These are phyloP conservation scores for Phalacrocorax brasilianus DNA, from an alignment of 2,113 vertebrate genomes.

Conservation along the genomic window DNA sequence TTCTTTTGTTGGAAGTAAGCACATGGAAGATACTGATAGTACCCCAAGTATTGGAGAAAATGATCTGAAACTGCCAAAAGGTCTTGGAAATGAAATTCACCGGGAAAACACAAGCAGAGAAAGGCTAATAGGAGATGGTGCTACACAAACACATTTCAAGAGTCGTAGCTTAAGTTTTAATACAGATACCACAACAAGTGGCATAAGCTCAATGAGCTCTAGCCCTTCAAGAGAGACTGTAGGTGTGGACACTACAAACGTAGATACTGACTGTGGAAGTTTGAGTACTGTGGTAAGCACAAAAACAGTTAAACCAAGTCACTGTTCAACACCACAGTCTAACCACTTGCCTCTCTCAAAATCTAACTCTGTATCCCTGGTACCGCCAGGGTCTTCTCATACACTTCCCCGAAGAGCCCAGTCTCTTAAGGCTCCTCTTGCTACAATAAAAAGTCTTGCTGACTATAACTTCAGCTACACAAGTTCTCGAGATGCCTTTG, in stretches of 20 bases:
- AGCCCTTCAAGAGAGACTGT: slow-evolving; percentile 96
- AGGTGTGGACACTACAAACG: slow-evolving; percentile 83
- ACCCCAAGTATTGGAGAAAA: slow-evolving; percentile 80
- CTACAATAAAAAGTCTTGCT: slow-evolving; percentile 92
- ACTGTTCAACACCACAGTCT: slow-evolving; percentile 84
- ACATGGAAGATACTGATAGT: slow-evolving; percentile 81
- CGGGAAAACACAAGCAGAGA: slow-evolving; percentile 90
- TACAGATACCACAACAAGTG: slow-evolving; percentile 97
- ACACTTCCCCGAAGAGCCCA: slow-evolving; percentile 95
- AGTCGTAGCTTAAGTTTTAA: slow-evolving; percentile 98
- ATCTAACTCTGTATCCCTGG: slow-evolving; percentile 89
- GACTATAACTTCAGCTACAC: slow-evolving; percentile 98
- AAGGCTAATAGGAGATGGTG: slow-evolving; percentile 85
- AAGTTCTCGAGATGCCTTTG: slow-evolving; percentile 93
- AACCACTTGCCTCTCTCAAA: slow-evolving; percentile 91
- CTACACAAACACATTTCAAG: slow-evolving; percentile 89
- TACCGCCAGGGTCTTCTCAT: slow-evolving; percentile 92
- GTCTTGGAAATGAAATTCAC: slow-evolving; percentile 78
- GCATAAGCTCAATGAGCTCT: slow-evolving; percentile 99
- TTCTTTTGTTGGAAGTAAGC: slow-evolving; percentile 87
- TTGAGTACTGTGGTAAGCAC: slow-evolving; percentile 96
- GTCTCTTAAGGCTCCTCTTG: slow-evolving; percentile 92
- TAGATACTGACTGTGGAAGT: slow-evolving; percentile 94
- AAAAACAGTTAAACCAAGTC: slow-evolving; percentile 89
- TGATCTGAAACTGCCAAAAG: slow-evolving; percentile 79